These are phyloP conservation scores for Gymnogyps californianus DNA, from an alignment of 2,113 vertebrate species.

Conservation along the genomic window DNA sequence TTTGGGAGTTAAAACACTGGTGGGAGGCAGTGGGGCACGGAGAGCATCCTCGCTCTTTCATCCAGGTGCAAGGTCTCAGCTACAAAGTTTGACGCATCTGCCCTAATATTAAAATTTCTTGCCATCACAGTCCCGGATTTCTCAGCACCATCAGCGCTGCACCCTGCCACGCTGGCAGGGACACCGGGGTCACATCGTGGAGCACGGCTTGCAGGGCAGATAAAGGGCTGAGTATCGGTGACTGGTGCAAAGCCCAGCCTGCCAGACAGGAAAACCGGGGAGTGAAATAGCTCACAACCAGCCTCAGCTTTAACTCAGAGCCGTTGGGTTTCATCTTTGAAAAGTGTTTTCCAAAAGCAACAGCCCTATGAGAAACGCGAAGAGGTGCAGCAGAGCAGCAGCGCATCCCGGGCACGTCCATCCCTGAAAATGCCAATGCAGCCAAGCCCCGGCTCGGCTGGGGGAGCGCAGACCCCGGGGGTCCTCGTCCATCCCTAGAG, in stretches of 20 bases:
- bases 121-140: rapidly evolving
- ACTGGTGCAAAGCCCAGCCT: neutral
- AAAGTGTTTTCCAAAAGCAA: neutral
- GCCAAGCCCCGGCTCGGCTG: rapidly evolving
- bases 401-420: neutral
- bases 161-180: neutral
- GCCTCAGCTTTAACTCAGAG: neutral
- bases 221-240: neutral
- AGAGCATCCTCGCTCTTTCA: neutral
- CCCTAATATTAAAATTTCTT: rapidly evolving
- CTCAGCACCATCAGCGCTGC: neutral
- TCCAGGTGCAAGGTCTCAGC: neutral
- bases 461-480: rapidly evolving
- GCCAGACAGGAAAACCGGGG: neutral
- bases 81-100: rapidly evolving
- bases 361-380: rapidly evolving
- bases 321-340: rapidly evolving
- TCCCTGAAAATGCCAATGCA: rapidly evolving
- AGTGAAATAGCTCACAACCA: rapidly evolving
- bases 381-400: neutral
- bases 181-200: rapidly evolving
- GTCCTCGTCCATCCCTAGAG: neutral
- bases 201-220: neutral
- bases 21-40: neutral
- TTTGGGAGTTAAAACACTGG: neutral